Percentiles rank a stretch among this genome's conserved stretches.
phyloP scores from a whole-genome alignment of 2,113 vertebrate species.

The Alexandromys fortis region DNA sequence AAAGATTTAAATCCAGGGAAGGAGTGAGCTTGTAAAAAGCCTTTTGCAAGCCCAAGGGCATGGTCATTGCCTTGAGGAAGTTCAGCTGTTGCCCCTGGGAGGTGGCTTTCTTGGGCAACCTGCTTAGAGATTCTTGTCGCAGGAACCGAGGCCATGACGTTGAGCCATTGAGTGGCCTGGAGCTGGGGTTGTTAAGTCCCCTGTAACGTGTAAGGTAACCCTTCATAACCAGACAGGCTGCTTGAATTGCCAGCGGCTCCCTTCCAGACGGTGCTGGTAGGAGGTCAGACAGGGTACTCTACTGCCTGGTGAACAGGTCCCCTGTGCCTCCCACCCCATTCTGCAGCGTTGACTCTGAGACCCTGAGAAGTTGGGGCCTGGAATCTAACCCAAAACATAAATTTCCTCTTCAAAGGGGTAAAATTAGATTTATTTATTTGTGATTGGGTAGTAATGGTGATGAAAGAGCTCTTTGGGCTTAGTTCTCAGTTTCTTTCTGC shows the following conservation, averaged over 20 bases:
- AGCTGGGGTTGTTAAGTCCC: background rate
- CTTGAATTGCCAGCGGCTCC: background rate
- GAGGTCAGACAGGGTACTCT: background rate
- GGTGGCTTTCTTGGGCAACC: background rate
- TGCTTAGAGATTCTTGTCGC: conserved; percentile 18
- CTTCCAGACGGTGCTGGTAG: background rate
- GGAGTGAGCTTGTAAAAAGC: background rate
- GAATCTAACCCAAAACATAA: background rate
- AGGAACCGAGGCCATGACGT: background rate
- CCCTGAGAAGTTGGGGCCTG: background rate
- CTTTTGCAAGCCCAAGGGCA: background rate
- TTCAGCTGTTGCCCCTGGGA: background rate
- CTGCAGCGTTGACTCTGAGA: background rate
- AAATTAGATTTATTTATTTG: background rate
- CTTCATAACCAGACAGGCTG: background rate
- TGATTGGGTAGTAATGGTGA: background rate
- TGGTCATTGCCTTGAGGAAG: background rate
- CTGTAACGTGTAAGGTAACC: too few species aligned
- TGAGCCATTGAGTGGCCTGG: background rate
- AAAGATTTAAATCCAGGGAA: background rate
- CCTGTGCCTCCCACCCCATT: background rate
- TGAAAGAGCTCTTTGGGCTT: background rate
- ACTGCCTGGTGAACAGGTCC: fast-evolving
- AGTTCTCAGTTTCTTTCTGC: background rate
- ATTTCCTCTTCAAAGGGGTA: background rate